Conservation (phyloP, 2,797 vertebrate genomes). For the Mormyrus proboscirostris region DNA sequence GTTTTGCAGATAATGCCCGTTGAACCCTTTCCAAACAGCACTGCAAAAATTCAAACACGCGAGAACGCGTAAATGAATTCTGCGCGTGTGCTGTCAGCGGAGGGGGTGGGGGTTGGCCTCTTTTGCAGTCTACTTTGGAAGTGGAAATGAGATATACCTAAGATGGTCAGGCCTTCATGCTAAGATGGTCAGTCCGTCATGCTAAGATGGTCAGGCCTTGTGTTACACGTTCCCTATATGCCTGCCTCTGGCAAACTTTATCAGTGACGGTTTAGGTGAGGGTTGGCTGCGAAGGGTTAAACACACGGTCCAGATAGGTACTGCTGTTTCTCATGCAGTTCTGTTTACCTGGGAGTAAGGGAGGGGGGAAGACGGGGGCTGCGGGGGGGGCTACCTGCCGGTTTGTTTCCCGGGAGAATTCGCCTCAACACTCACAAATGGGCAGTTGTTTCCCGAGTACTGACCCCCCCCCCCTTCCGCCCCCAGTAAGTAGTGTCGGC, state of each 20-base stretch:
- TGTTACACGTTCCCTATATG: background rate
- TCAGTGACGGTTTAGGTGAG: background rate
- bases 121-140: no score
- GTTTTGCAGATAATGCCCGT: background rate
- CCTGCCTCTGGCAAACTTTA: background rate
- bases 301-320: slow-evolving; percentile 68
- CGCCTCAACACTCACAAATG: slow-evolving; percentile 77
- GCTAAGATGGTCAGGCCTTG: background rate
- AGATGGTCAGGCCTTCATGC: background rate
- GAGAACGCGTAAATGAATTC: background rate
- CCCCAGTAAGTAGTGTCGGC: background rate
- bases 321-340: slow-evolving; percentile 83
- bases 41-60: background rate
- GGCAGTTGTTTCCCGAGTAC: slow-evolving; percentile 68
- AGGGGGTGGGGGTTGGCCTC: no score
- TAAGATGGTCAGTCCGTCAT: no score
- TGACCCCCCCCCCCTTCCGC: background rate
- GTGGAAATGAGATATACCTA: background rate
- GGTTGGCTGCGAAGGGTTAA: slow-evolving; percentile 56
- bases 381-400: slow-evolving; percentile 70
- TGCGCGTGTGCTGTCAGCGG: background rate
- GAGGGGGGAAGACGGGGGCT: slow-evolving; percentile 9
- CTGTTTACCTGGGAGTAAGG: slow-evolving; percentile 73
- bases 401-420: slow-evolving; percentile 87
- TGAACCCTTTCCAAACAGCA: background rate